Percentiles rank a stretch among this genome's conserved stretches.
Evolutionary conservation across 2,113 vertebrate genomes (phyloP).

Genomic region (Montifringilla adamsi): DNA sequence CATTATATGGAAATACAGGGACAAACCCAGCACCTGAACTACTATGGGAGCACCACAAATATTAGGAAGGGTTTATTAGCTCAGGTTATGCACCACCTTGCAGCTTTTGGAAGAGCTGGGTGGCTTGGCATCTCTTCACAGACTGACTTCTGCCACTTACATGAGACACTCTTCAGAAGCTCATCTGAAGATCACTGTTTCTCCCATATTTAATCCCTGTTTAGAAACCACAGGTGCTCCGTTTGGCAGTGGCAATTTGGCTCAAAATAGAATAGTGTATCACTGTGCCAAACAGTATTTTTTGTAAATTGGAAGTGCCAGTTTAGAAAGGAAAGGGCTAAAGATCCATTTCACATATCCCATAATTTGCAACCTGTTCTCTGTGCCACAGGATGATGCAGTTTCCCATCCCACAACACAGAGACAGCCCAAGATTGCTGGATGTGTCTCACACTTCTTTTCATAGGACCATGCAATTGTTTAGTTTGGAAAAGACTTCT

Average conservation of each 20-base stretch:
- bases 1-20: background rate
- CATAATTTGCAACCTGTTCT: fast-evolving
- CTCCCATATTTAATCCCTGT: background rate
- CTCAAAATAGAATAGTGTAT: background rate
- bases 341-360: background rate
- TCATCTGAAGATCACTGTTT: background rate
- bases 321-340: background rate
- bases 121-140: background rate
- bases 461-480: fast-evolving
- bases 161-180: background rate
- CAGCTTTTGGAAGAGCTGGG: background rate
- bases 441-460: background rate
- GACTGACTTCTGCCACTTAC: background rate
- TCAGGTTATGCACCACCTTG: background rate
- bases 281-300: fast-evolving
- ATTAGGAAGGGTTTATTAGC: background rate
- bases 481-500: background rate
- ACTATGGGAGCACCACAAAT: background rate
- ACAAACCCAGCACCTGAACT: background rate
- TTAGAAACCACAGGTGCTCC: background rate
- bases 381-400: background rate
- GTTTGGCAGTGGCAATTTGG: background rate
- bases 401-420: background rate
- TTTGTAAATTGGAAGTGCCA: background rate
- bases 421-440: background rate